Base-by-base conservation (phyloP, 2,888 invertebrate species). In the Caenorhabditis sulstoni region DNA sequence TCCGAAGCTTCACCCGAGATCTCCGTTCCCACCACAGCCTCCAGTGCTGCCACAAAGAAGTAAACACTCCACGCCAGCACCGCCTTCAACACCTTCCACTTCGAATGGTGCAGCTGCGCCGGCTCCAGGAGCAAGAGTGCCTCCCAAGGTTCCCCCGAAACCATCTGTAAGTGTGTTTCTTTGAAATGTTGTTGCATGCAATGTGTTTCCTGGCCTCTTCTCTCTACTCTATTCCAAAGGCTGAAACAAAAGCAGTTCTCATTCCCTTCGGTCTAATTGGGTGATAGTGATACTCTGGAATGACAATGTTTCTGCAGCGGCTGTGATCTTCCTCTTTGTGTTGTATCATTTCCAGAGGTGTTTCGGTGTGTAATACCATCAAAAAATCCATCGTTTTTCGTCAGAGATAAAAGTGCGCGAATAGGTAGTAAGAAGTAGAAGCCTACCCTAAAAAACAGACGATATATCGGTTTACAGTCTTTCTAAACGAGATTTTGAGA, bases 141-240 rank as follows among this genome's bases (percentile, higher is more conserved):
- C 90, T 11, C 90, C 90, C 18, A 84, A 85, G 45, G 81, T 88
- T 14, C 90, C 87, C 37, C 88, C 87, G 18, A 89, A 89, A 58
- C 89, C 89, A 70, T 82, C 85, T 81, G 90, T 89, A 53, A 37
- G 88, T 83, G 88, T 83, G 37, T 49, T 49, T 44, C 44, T 22
- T 22, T 22, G 20, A 12, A 11, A 22, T 29, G 29, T 29, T 29
- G 7, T 29, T 29, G 64, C 62, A 71, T 71, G 62, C 44, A 41
- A 29, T 70, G 2, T 57, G 44, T 57, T 49, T 55, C 47, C 62
- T 62, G 61, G 16, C 12, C 29, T 23, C 35, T 39, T 35, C 47
- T 50, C 41, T 52, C 37, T 53, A 50, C 41, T 52, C 20, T 65
- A 18, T 59, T 47, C 4, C 12, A 12, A 39, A 47, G n/a, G 16